Base-by-base conservation (phyloP, 2,113 vertebrate genomes). In the Struthio camelus region DNA sequence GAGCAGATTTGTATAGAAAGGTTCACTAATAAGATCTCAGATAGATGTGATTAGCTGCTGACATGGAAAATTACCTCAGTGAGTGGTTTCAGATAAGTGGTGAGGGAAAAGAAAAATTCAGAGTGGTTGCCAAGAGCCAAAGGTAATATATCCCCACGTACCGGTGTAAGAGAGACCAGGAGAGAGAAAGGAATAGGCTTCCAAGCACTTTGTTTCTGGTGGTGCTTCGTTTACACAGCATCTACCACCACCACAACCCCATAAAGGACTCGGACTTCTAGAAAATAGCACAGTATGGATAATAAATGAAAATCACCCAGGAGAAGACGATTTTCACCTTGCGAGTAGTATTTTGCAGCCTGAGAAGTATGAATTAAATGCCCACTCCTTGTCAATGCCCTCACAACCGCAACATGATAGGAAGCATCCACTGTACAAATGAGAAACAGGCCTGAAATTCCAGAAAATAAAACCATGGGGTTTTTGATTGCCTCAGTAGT, bases 1-100 rank as follows among this genome's bases (percentile, higher is more conserved):
- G 22, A 50, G 46, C 32, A 84, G 65, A 65, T 94, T 78, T 88
- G 46, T 87, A 59, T 40, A 79, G 73, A 54, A 93, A 79, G 28
- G 56, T 61, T 93, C 44, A 72, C 83, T 53, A 85, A 87, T n/a
- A 48, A 0, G 1, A 87, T 59, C 83, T 59, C 70, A 61, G 77
- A 80, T 22, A 90, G 50, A 54, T 75, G 71, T 84, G 85, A 88
- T 94, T 67, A 95, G 51, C n/a, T 84, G 90, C 77, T 94, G 92
- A 94, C 83, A 81, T 2, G 3, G 83, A 95, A 90, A 90, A 95
- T 85, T 67, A 77, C 80, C 71, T 91, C 90, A 0, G 0, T 77
- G 56, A 77, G 38, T 79, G 10, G 4, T 48, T 92, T 90, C 48
- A 54, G 69, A 17, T 71, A 83, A 95, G 71, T 59, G 44, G 30